Percentiles rank a stretch among this genome's conserved stretches.
Evolutionary conservation across 2,797 vertebrate species (phyloP).

Genomic region (Gambusia yucatana): DNA sequence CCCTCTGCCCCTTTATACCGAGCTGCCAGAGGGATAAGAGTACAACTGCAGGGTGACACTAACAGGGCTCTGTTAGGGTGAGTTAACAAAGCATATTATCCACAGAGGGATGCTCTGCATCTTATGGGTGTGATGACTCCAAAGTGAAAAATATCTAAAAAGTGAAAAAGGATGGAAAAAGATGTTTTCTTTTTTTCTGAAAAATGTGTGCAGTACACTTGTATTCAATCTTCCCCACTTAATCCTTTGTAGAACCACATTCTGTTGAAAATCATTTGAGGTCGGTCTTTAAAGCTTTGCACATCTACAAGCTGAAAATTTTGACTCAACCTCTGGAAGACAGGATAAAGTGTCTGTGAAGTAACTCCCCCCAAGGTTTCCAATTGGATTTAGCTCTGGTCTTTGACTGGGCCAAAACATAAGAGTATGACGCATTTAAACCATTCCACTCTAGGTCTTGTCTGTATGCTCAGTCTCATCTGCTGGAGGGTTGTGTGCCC

Average conservation of each 20-base stretch:
- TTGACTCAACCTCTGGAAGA: neutral
- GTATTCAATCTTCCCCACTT: neutral
- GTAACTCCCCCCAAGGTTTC: neutral
- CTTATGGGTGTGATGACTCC: conserved; percentile 22
- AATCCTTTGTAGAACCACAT: neutral
- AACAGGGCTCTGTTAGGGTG: conserved; percentile 19
- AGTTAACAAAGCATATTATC: conserved; percentile 45
- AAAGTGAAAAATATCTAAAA: neutral
- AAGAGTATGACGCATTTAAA: neutral
- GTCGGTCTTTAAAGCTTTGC: neutral
- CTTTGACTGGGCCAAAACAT: neutral
- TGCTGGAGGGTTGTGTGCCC: neutral
- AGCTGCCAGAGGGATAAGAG: conserved; percentile 63
- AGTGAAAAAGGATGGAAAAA: neutral
- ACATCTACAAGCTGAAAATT: neutral
- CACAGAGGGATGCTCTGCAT: conserved; percentile 45
- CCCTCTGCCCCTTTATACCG: conserved; percentile 53
- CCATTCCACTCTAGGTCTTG: neutral
- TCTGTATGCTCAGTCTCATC: neutral
- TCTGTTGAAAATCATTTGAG: neutral
- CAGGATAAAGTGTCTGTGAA: neutral
- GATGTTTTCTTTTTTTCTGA: neutral
- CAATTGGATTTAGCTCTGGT: neutral
- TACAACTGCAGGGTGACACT: conserved; percentile 61
- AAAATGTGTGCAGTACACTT: neutral